Base-by-base conservation (phyloP, 23 tunicate species). In the Diplosoma virens region DNA sequence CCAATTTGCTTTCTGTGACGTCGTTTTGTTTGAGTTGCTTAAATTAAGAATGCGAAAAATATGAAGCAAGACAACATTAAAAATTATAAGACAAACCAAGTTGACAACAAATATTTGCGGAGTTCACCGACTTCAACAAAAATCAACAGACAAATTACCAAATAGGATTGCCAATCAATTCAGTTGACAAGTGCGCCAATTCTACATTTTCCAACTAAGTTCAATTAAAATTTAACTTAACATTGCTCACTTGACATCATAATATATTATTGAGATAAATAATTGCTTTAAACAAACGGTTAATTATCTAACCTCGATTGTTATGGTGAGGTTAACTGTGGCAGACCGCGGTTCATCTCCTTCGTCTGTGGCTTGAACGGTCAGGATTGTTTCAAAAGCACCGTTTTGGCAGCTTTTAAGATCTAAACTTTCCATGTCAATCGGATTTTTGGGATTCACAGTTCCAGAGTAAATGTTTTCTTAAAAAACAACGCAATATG, bases 391-490 rank as follows among this genome's bases (percentile, higher is more conserved):
- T 23, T 58, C 69, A 26, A 77, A 52, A 32, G 56, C 83, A 1
- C 87, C 83, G 32, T 69, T 63, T 1, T 30, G 18, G 46, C 95
- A 87, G 0, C 76, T 17, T 31, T 34, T 22, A 11, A 59, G 52
- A 29, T 58, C 58, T n/a, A 82, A 26, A 32, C 66, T 37, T 58
- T 87, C 95, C 28, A 86, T 58, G 64, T 87, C 83, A 3, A 87
- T 23, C 17, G 87, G 87, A 17, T 26, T 22, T 9, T 17, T 50
- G 22, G 77, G 77, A 6, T 21, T 67, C 23, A 80, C 63, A 17
- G 27, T 9, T 17, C 66, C 66, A 71, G n/a, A n/a, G n/a, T n/a
- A n/a, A n/a, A n/a, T n/a, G n/a, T n/a, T n/a, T n/a, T n/a, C n/a
- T n/a, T n/a, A n/a, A n/a, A n/a, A n/a, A n/a, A n/a, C n/a, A n/a